Evolutionary conservation across 2,888 invertebrate species (phyloP).

Genomic region (Scaptomyza tumidula): DNA sequence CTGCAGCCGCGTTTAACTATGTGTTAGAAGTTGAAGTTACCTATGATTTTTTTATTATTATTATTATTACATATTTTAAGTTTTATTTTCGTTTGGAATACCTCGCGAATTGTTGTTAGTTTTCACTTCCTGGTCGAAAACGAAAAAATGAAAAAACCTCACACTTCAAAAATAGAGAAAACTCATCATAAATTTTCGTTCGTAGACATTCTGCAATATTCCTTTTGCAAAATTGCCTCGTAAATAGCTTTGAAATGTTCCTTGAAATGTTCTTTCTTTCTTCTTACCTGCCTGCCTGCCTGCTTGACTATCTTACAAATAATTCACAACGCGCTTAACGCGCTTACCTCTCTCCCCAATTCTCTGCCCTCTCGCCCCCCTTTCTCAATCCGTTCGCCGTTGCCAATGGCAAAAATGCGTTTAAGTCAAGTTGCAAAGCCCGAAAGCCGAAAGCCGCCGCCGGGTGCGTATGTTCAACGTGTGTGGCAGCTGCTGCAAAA

Average conservation of each 20-base stretch:
- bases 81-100: neutral
- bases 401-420: constrained; percentile 72
- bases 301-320: constrained; percentile 60
- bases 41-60: constrained; percentile 1
- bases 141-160: constrained; percentile 3
- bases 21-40: neutral
- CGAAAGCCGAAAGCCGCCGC: constrained; percentile 53
- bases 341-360: constrained; percentile 25
- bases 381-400: constrained; percentile 25
- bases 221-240: constrained; percentile 58
- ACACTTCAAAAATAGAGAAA: constrained; percentile 20
- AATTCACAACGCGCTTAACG: constrained; percentile 71
- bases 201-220: constrained; percentile 43
- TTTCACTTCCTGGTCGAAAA: constrained; percentile 31
- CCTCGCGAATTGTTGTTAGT: constrained; percentile 5
- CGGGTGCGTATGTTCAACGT: constrained; percentile 67
- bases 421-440: constrained; percentile 75
- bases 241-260: constrained; percentile 54
- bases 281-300: constrained; percentile 4
- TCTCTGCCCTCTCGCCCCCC: neutral
- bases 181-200: constrained; percentile 43
- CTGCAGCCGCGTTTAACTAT: neutral
- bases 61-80: neutral
- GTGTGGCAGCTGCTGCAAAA: constrained; percentile 70
- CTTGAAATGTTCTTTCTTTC: constrained; percentile 46